A percentile compares a stretch with the other conserved stretches of the same genome.
phyloP scores from a whole-genome alignment of 2,113 vertebrate genomes.

The Bothrops jararaca region DNA sequence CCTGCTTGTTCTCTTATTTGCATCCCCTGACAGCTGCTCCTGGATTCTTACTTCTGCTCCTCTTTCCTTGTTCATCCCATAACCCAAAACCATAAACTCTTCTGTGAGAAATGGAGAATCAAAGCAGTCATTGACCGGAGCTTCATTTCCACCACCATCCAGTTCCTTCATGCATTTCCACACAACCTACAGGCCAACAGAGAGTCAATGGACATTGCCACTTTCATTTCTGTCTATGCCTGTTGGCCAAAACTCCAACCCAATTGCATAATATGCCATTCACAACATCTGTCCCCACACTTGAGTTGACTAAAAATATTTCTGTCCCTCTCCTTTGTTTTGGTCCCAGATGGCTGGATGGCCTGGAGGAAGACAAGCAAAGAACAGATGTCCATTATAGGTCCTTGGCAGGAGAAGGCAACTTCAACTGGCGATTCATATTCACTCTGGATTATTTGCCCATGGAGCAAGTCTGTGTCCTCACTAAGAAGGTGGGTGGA shows the following conservation, averaged over 20 bases:
- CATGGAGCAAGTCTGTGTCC: conserved; percentile 56
- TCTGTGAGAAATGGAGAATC: neutral
- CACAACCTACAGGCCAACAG: neutral
- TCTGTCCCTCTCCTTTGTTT: neutral
- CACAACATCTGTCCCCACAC: neutral
- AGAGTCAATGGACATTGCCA: neutral
- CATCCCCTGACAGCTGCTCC: neutral
- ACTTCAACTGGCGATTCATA: conserved; percentile 74
- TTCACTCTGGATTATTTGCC: conserved; percentile 67
- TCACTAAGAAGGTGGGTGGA: conserved; percentile 59
- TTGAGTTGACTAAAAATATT: neutral
- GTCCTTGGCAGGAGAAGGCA: conserved; percentile 56
- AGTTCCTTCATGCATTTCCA: neutral
- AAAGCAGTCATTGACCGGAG: neutral
- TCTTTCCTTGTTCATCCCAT: neutral
- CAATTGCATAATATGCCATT: neutral
- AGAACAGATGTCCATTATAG: conserved; percentile 70
- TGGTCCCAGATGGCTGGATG: conserved; percentile 65
- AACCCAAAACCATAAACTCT: neutral
- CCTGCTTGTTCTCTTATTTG: neutral
- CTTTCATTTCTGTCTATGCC: neutral
- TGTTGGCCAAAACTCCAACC: neutral
- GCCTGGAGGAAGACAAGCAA: conserved; percentile 66
- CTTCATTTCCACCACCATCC: neutral
- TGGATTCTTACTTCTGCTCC: neutral